Evolutionary conservation across 2,888 invertebrate genomes (phyloP).

Genomic region (Smittia aterrima): DNA sequence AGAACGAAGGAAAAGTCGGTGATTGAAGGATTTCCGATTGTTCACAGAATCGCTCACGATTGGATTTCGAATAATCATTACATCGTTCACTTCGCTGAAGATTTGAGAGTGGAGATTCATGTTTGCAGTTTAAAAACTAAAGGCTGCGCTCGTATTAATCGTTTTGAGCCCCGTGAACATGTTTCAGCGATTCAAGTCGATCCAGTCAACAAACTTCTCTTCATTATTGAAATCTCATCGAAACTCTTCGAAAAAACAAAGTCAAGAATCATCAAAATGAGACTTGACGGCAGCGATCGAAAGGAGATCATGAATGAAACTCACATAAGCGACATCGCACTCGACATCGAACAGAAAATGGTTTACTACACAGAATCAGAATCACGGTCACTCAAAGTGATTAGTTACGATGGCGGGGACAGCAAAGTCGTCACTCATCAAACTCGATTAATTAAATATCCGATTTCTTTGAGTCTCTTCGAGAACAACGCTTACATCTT

Average conservation of each 20-base stretch:
- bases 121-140: constrained; percentile 58
- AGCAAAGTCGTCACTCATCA: constrained; percentile 55
- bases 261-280: constrained; percentile 57
- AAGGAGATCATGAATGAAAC: constrained; percentile 53
- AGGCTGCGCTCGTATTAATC: not conserved
- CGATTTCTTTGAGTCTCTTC: constrained; percentile 67
- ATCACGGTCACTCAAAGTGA: constrained; percentile 56
- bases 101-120: constrained; percentile 49
- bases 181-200: constrained; percentile 65
- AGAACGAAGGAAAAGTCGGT: constrained; percentile 50
- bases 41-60: constrained; percentile 64
- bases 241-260: constrained; percentile 54
- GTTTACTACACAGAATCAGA: constrained; percentile 76
- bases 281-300: constrained; percentile 57
- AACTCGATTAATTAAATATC: constrained; percentile 56
- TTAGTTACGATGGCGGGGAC: constrained; percentile 56
- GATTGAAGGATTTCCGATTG: constrained; percentile 55
- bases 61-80: constrained; percentile 71
- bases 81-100: not conserved
- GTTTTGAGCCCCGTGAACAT: constrained; percentile 48
- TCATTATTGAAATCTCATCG: too few species aligned
- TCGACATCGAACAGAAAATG: constrained; percentile 58
- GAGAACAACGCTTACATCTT: constrained; percentile 77
- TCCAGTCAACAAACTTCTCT: constrained; percentile 59
- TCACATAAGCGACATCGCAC: constrained; percentile 48